Evolutionary conservation across 1,140 invertebrate species (phyloP).

Genomic region (Heliconius eleuchia): DNA sequence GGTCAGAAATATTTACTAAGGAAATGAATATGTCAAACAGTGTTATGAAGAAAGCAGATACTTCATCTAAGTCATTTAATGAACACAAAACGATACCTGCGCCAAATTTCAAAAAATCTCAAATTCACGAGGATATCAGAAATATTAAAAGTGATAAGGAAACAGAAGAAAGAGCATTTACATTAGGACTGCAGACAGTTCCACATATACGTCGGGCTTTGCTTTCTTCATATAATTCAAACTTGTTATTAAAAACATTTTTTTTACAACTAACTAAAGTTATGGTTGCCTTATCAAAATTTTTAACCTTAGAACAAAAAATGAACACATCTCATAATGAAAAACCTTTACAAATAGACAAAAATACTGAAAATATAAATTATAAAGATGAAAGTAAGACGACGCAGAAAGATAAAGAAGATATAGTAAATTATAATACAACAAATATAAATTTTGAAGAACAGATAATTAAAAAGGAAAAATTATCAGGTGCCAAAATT

Average conservation of each 20-base stretch:
- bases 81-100: not conserved
- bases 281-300: conserved; percentile 68
- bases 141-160: conserved; percentile 35
- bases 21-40: conserved; percentile 20
- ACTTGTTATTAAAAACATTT: conserved; percentile 70
- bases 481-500: conserved; percentile 63
- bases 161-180: conserved; percentile 54
- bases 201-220: conserved; percentile 53
- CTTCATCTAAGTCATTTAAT: not conserved
- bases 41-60: not conserved
- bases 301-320: conserved; percentile 51
- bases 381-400: not conserved
- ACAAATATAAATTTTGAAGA: conserved; percentile 17
- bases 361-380: not conserved
- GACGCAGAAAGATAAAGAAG: not conserved
- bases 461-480: conserved; percentile 43
- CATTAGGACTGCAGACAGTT: conserved; percentile 63
- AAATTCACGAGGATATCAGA: conserved; percentile 32
- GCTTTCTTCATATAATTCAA: conserved; percentile 50
- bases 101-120: conserved; percentile 10
- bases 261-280: conserved; percentile 75
- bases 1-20: conserved; percentile 35
- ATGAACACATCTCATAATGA: not conserved
- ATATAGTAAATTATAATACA: not conserved
- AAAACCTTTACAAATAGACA: not conserved